Evolutionary conservation across 2,888 invertebrate genomes (phyloP).

Genomic region (Allacma fusca): DNA sequence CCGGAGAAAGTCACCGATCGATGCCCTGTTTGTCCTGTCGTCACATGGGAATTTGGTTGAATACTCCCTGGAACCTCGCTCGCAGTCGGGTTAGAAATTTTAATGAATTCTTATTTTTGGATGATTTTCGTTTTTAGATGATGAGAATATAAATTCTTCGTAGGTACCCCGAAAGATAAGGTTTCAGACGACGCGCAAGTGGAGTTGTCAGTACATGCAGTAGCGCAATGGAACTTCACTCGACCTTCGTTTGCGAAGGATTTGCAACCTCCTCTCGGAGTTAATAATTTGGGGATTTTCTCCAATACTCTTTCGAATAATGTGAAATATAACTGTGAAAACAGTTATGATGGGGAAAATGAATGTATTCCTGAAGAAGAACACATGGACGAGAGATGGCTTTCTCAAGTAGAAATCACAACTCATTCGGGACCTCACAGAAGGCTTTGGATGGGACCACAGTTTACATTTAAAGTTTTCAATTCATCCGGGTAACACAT

Average conservation of each 20-base stretch:
- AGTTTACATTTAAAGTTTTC: slow-evolving; percentile 96
- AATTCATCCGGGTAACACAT: slow-evolving; percentile 64
- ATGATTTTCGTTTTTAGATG: too few relatives aligned
- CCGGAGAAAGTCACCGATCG: slow-evolving; percentile 71
- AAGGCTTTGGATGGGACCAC: slow-evolving; percentile 99
- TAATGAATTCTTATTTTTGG: too few relatives aligned
- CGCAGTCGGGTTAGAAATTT: slow-evolving; percentile 67
- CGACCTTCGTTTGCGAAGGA: slow-evolving; percentile 66
- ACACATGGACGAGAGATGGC: slow-evolving; percentile 78
- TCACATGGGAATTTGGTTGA: slow-evolving; percentile 87
- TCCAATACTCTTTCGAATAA: slow-evolving; percentile 40
- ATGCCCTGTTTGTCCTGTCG: slow-evolving; percentile 89
- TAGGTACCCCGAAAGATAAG: slow-evolving; percentile 82
- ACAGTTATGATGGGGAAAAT: slow-evolving; percentile 44
- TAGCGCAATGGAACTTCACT: slow-evolving; percentile 87
- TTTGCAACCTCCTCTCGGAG: slow-evolving; percentile 77
- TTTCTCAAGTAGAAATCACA: slow-evolving; percentile 95
- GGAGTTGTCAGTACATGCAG: slow-evolving; percentile 84
- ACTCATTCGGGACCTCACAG: slow-evolving; percentile 95
- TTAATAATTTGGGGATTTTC: slow-evolving; percentile 70
- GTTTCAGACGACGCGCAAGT: slow-evolving; percentile 85
- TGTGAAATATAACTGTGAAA: slow-evolving; percentile 35
- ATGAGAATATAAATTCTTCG: slow-evolving; percentile 30
- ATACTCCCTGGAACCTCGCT: slow-evolving; percentile 84
- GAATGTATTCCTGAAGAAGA: slow-evolving; percentile 46